Evolutionary conservation across 37 sponge, comb jelly and placozoan species (phyloP).

Genomic region (Haliclona indistincta): DNA sequence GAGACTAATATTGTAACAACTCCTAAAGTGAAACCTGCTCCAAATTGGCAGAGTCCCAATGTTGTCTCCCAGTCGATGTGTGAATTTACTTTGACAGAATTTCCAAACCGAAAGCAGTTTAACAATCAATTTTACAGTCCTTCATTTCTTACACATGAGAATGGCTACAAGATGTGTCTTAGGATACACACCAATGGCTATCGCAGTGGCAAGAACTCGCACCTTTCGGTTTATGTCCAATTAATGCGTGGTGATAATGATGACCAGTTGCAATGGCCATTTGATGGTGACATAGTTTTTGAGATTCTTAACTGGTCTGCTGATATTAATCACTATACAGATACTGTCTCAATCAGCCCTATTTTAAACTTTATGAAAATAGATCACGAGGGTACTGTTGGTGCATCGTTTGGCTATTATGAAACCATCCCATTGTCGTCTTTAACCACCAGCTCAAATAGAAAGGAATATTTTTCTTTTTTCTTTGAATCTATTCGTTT

Average conservation of each 20-base stretch:
- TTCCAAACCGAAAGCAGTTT: background rate
- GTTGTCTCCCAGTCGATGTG: no score
- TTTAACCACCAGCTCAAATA: no score
- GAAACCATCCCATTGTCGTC: no score
- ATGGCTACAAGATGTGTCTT: background rate
- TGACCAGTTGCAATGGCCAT: background rate
- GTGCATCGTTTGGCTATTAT: no score
- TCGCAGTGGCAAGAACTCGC: background rate
- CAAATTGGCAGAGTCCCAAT: background rate
- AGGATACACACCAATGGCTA: background rate
- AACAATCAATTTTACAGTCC: background rate
- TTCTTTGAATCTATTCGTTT: no score
- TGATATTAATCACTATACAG: background rate
- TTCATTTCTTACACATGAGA: background rate
- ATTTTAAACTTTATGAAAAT: no score
- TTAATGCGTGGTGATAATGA: slow-evolving; percentile 1
- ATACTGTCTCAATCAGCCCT: background rate
- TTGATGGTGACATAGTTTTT: background rate
- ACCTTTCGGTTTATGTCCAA: background rate
- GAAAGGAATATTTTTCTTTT: no score
- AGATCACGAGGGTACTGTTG: no score
- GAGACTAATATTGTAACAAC: no score
- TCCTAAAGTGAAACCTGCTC: no score
- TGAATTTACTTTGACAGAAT: slow-evolving; percentile 3
- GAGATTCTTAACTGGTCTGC: background rate